Evolutionary conservation across 2,797 vertebrate species (phyloP), one percentile per base, ranked within the genome.

Genomic region (Poliocrania exsul): DNA sequence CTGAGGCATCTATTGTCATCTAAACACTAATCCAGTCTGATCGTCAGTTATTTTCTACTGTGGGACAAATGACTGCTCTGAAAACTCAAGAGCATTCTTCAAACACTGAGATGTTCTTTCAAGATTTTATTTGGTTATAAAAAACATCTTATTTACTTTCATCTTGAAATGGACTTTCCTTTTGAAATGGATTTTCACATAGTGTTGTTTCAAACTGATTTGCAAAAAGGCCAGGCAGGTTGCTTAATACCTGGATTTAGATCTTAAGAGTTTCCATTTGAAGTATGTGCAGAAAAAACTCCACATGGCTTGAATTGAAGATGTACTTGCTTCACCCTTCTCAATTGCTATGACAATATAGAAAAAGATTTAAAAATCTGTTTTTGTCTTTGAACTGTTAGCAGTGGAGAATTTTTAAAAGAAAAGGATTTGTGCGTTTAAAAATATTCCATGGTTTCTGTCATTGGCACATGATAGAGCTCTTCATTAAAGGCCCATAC

Each of bases 401-500:
- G 67, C 49, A 90, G 50, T 70, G 57, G n/a, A 53, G 9, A 58
- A 35, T 75, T 79, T 91, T 84, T 74, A 69, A 90, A 88, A 84
- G 46, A 92, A 93, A 96, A 81, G 38, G 44, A 81, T 58, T 80
- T 65, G 44, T 90, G 61, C 73, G 88, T 91, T 95, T 91, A 75
- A 92, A 93, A 91, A 88, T 83, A 92, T 86, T 90, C 58, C 62
- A 95, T 85, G 88, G 90, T 95, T 98, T 97, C 75, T 87, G 72
- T 96, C 85, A 96, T 18, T 97, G 96, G 93, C 93, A 96, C 38
- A 71, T 37, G 20, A 67, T 53, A 40, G 65, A 93, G 70, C 58
- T 95, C 91, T 91, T 97, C 91, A 94, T 95, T 96, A 97, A 94
- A 93, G 46, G 49, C 69, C 90, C 93, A 91, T 79, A 73, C 58